Conservation (phyloP, 2,797 vertebrate species). For the Smutsia temminckii region DNA sequence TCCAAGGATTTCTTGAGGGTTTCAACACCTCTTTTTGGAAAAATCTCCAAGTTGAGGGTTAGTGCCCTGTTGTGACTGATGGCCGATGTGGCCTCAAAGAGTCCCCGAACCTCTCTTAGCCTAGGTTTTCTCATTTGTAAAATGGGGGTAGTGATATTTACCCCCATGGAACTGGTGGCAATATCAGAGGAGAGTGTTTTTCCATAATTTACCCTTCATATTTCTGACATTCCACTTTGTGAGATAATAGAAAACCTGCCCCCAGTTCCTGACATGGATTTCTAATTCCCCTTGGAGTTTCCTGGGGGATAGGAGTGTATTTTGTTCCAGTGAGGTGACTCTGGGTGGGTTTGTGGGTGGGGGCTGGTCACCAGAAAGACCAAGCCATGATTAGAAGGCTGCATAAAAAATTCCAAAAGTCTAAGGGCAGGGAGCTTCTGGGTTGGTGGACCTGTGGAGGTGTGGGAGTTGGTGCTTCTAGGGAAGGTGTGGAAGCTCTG, state of each 20-base stretch:
- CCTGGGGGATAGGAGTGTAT: neutral
- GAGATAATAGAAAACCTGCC: neutral
- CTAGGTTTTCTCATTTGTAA: neutral
- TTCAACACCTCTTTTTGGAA: neutral
- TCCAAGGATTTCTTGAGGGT: neutral
- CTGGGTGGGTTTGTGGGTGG: neutral
- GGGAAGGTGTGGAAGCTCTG: too few relatives aligned
- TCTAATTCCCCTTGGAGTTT: neutral
- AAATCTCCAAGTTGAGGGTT: neutral
- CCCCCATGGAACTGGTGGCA: neutral
- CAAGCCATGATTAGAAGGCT: neutral
- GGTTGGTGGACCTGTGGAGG: neutral
- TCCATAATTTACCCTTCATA: neutral
- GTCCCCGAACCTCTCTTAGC: neutral
- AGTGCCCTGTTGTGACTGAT: neutral
- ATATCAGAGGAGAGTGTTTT: neutral
- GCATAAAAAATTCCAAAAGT: neutral
- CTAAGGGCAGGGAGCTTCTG: neutral
- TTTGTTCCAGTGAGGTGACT: neutral
- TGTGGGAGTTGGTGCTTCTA: rapidly evolving
- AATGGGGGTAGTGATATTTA: neutral
- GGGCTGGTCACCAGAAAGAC: neutral
- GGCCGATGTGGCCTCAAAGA: neutral
- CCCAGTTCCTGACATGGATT: neutral
- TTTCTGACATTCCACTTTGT: neutral